A percentile compares a stretch with the other conserved stretches of the same genome.
phyloP scores from a whole-genome alignment of 1,140 invertebrate genomes.

The Bombus sibiricus region DNA sequence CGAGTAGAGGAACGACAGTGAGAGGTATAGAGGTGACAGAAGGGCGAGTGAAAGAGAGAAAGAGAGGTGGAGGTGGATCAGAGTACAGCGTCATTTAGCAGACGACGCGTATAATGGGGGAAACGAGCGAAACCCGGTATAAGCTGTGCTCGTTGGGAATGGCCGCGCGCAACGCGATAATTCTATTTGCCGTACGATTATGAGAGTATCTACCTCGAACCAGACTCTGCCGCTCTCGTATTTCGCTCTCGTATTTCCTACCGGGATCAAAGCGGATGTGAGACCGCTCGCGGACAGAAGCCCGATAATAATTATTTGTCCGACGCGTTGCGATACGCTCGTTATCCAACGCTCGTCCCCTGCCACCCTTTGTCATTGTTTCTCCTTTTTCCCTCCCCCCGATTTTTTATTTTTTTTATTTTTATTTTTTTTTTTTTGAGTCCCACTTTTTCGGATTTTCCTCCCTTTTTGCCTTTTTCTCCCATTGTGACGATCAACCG shows the following conservation, averaged over 20 bases:
- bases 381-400: neutral
- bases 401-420: neutral
- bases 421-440: neutral
- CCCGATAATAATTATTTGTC: constrained; percentile 75
- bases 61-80: constrained; percentile 41
- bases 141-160: constrained; percentile 61
- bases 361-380: constrained; percentile 10
- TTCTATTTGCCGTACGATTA: constrained; percentile 76
- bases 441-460: neutral
- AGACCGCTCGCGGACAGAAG: constrained; percentile 66
- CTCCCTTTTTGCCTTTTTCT: neutral
- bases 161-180: constrained; percentile 70
- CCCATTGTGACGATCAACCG: constrained; percentile 42
- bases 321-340: constrained; percentile 70
- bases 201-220: constrained; percentile 70
- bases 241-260: constrained; percentile 71
- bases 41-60: neutral
- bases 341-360: constrained; percentile 58
- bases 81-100: constrained; percentile 64
- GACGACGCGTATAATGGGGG: constrained; percentile 68
- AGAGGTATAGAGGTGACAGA: neutral
- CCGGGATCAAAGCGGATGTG: constrained; percentile 70
- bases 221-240: constrained; percentile 64
- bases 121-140: constrained; percentile 69
- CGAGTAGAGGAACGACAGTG: neutral